These are phyloP conservation scores for Falco biarmicus DNA, from an alignment of 2,797 vertebrate species.

Conservation along the genomic window DNA sequence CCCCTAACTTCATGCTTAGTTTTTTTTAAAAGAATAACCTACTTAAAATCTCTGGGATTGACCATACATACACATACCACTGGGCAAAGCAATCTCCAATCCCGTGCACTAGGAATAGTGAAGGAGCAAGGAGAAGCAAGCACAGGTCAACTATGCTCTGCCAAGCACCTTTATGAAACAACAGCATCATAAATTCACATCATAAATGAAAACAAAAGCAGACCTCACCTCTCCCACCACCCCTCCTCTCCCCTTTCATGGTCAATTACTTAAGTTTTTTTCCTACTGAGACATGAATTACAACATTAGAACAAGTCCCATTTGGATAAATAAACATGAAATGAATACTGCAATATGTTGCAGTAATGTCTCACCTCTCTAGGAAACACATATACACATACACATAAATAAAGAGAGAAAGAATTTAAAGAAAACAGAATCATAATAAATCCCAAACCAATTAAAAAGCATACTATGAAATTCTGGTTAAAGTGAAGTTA, in stretches of 20 bases:
- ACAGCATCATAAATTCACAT: neutral
- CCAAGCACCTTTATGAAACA: neutral
- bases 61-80: neutral
- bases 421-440: neutral
- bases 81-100: neutral
- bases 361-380: neutral
- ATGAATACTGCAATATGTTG: neutral
- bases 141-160: neutral
- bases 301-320: neutral
- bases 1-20: neutral
- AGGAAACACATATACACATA: neutral
- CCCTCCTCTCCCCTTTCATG: neutral
- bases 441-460: neutral
- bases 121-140: neutral
- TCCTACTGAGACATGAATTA: neutral
- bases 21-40: neutral
- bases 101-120: rapidly evolving
- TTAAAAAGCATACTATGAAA: neutral
- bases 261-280: neutral
- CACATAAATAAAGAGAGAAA: neutral
- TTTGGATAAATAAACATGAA: neutral
- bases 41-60: neutral
- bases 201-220: neutral
- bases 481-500: neutral
- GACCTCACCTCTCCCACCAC: neutral